Evolutionary conservation across 2,888 invertebrate genomes (phyloP).

Genomic region (Lasioglossum vierecki): DNA sequence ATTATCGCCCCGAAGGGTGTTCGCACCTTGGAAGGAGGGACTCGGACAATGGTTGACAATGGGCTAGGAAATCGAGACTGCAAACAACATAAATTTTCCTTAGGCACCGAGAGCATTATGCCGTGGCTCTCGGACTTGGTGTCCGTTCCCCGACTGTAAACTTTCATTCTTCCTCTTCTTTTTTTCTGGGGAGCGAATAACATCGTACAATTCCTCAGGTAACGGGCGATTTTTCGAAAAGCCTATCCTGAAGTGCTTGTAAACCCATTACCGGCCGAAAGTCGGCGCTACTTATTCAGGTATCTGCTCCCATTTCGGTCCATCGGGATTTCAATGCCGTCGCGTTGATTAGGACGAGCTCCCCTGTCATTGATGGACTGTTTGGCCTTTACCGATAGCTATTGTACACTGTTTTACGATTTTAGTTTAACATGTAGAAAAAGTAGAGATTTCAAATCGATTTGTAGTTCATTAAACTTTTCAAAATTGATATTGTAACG

Average conservation of each 20-base stretch:
- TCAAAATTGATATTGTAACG: neutral
- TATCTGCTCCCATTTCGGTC: neutral
- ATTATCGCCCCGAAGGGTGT: slow-evolving; percentile 83
- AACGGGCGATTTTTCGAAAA: slow-evolving; percentile 25
- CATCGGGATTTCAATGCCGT: slow-evolving; percentile 22
- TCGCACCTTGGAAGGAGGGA: slow-evolving; percentile 82
- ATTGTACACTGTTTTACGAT: neutral
- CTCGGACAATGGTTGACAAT: slow-evolving; percentile 82
- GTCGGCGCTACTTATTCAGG: slow-evolving; percentile 43
- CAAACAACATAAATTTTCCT: slow-evolving; percentile 83
- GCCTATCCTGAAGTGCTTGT: slow-evolving; percentile 59
- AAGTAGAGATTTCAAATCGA: neutral
- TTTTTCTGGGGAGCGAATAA: slow-evolving; percentile 31
- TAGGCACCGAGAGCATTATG: slow-evolving; percentile 30
- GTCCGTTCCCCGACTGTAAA: slow-evolving; percentile 37
- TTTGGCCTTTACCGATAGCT: neutral
- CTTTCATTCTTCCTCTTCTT: slow-evolving; percentile 40
- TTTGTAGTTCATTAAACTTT: neutral
- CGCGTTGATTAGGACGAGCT: neutral
- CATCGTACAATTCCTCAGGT: neutral
- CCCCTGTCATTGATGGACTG: neutral
- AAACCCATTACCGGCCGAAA: slow-evolving; percentile 64
- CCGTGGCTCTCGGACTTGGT: slow-evolving; percentile 46
- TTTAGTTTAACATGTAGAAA: neutral
- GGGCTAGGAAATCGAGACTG: slow-evolving; percentile 82